phyloP scores from a whole-genome alignment of 2,888 invertebrate genomes.

The Dryocosmus kuriphilus region DNA sequence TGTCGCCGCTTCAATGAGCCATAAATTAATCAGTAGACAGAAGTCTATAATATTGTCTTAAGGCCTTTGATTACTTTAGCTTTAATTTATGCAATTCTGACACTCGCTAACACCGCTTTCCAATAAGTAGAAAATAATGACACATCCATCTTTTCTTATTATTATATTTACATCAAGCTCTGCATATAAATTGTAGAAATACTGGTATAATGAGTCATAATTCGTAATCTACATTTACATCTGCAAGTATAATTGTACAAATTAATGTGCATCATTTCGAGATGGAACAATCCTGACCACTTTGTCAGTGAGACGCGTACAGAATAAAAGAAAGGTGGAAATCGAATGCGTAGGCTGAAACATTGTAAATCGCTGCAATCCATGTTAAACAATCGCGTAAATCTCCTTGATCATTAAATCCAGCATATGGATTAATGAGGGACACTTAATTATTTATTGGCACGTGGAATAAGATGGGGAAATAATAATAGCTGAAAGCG shows the following conservation, averaged over 20 bases:
- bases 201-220: slow-evolving; percentile 4
- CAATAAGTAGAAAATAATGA: background rate
- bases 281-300: slow-evolving; percentile 2
- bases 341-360: slow-evolving; percentile 1
- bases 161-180: background rate
- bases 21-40: slow-evolving; percentile 17
- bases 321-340: slow-evolving; percentile 6
- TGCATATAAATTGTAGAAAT: background rate
- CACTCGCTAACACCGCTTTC: background rate
- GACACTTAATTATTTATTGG: no score
- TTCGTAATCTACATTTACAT: background rate
- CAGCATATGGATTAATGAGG: slow-evolving; percentile 63
- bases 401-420: slow-evolving; percentile 49
- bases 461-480: no score
- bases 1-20: background rate
- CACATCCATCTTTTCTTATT: background rate
- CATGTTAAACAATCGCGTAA: slow-evolving; percentile 50
- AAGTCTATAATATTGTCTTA: slow-evolving; percentile 11
- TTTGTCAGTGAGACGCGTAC: background rate
- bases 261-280: background rate
- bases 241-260: background rate
- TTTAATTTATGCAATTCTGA: background rate
- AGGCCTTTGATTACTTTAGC: background rate
- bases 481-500: no score
- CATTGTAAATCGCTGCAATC: slow-evolving; percentile 12